phyloP scores from a whole-genome alignment of 2,797 vertebrate genomes.

The Otus scops region DNA sequence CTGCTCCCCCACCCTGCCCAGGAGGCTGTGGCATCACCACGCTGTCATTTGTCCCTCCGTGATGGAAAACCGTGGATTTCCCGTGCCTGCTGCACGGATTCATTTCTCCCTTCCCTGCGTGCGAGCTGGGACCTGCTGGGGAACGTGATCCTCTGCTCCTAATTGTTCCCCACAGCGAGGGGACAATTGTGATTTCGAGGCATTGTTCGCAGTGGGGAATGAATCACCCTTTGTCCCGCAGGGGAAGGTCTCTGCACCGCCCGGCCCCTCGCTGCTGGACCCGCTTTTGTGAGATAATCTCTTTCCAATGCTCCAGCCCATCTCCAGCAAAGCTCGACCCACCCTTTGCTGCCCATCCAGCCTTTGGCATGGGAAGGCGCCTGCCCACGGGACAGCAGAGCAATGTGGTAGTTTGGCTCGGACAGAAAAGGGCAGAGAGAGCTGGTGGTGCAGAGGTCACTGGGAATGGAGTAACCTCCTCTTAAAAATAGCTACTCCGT shows the following conservation, averaged over 20 bases:
- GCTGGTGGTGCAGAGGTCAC: no score
- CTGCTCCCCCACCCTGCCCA: neutral
- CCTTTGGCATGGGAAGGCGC: neutral
- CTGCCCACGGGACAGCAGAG: neutral
- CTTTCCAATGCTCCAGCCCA: neutral
- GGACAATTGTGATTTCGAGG: neutral
- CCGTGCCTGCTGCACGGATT: neutral
- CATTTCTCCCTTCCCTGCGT: neutral
- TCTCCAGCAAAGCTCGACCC: neutral
- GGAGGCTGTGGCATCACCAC: neutral
- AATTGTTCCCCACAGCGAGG: neutral
- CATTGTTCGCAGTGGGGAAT: neutral
- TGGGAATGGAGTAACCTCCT: neutral
- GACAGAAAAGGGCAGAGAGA: neutral
- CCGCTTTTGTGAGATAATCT: neutral
- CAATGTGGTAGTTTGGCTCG: neutral
- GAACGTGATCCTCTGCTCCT: neutral
- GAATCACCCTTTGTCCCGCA: slow-evolving; percentile 9
- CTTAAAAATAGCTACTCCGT: neutral
- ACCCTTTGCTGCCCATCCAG: accelerated
- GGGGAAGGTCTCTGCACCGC: neutral
- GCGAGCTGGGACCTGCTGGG: neutral
- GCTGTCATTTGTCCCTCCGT: accelerated
- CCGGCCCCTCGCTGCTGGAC: neutral
- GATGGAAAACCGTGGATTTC: accelerated